Percentiles rank a stretch among this genome's conserved stretches.
Conservation (phyloP, 2,797 vertebrate genomes). For the Thalassophryne amazonica region DNA sequence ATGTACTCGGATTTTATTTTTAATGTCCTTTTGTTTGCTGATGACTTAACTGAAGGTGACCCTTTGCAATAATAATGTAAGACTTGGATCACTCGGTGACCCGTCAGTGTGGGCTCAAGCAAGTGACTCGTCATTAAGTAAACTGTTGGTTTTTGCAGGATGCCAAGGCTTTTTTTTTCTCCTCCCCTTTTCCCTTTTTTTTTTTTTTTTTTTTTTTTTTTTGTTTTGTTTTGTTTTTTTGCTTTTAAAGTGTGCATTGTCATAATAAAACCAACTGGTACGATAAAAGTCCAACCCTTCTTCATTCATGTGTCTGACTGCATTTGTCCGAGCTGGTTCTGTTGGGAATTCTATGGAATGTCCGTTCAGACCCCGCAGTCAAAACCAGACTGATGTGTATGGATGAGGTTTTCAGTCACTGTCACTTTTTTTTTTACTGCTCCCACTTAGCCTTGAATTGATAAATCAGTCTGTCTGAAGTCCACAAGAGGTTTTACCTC, state of each 20-base stretch:
- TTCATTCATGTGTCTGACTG: conserved; percentile 24
- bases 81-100: conserved; percentile 41
- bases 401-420: conserved; percentile 41
- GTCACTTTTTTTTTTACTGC: conserved; percentile 53
- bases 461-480: conserved; percentile 40
- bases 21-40: conserved; percentile 51
- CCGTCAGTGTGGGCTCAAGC: conserved; percentile 44
- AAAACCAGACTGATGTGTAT: conserved; percentile 32
- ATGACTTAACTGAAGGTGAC: conserved; percentile 69
- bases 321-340: not conserved
- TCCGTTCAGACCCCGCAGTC: conserved; percentile 3
- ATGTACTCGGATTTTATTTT: conserved; percentile 63
- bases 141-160: conserved; percentile 52
- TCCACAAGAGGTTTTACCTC: conserved; percentile 19
- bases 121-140: conserved; percentile 25
- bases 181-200: no score
- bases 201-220: no score
- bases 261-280: conserved; percentile 74
- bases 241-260: conserved; percentile 69
- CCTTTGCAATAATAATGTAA: conserved; percentile 88
- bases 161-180: conserved; percentile 72
- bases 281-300: conserved; percentile 7
- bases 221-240: no score
- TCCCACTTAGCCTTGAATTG: conserved; percentile 50
- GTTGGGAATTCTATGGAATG: not conserved